Evolutionary conservation across 1,140 invertebrate species (phyloP).

Genomic region (Drosophila triauraria): DNA sequence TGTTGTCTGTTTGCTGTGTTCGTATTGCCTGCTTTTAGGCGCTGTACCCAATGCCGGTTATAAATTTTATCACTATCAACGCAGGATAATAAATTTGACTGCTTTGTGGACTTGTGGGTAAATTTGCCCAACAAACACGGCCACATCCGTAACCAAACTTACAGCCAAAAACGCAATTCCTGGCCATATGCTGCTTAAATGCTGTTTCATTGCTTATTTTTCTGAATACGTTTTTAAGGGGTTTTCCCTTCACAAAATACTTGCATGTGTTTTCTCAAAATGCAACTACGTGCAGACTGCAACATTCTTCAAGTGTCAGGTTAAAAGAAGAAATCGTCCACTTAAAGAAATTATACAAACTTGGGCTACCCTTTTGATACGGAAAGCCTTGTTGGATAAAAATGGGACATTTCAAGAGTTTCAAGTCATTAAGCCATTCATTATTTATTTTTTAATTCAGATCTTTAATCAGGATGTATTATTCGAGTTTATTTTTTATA

Average conservation of each 20-base stretch:
- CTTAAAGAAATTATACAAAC: background rate
- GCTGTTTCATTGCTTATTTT: constrained; percentile 61
- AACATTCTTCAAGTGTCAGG: constrained; percentile 20
- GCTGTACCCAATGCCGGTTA: constrained; percentile 62
- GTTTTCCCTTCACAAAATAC: constrained; percentile 1
- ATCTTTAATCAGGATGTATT: no score
- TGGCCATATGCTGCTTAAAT: constrained; percentile 64
- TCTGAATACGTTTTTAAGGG: constrained; percentile 38
- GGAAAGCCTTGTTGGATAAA: background rate
- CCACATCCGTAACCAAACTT: background rate
- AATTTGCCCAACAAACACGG: constrained; percentile 56
- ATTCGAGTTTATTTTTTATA: no score
- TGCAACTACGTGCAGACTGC: constrained; percentile 38
- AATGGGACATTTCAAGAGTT: background rate
- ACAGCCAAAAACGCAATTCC: background rate
- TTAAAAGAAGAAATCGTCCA: background rate
- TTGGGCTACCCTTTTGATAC: background rate
- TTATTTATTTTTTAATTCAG: background rate
- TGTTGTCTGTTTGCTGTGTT: constrained; percentile 48
- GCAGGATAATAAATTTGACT: constrained; percentile 71
- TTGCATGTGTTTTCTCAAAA: constrained; percentile 32
- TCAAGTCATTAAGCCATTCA: background rate
- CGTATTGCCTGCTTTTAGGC: constrained; percentile 65
- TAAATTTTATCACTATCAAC: constrained; percentile 80
- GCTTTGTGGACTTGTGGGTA: constrained; percentile 73